These are phyloP conservation scores for Hucho hucho DNA, from an alignment of 2,113 vertebrate genomes.

Conservation along the genomic window DNA sequence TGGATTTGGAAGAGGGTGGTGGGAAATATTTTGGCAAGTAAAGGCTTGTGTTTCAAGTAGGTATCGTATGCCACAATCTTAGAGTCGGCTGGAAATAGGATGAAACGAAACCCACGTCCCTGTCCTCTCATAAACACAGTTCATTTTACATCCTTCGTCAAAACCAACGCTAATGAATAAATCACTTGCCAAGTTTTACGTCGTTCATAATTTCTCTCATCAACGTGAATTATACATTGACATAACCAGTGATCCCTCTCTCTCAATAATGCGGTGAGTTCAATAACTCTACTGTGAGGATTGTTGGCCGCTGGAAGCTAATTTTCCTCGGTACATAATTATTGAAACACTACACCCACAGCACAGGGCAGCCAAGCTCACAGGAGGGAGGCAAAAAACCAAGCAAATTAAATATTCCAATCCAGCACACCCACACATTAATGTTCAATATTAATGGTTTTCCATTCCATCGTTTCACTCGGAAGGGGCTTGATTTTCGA, in stretches of 20 bases:
- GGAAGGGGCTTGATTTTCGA: background rate
- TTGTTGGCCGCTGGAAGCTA: background rate
- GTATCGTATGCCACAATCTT: background rate
- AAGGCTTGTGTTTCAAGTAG: background rate
- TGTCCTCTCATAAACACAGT: background rate
- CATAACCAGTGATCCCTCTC: background rate
- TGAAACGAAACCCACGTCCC: background rate
- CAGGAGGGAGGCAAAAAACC: constrained; percentile 17
- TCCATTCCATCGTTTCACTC: background rate
- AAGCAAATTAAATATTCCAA: constrained; percentile 26
- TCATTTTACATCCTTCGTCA: background rate
- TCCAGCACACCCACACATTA: constrained; percentile 29
- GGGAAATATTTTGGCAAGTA: constrained; percentile 1
- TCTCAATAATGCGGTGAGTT: background rate
- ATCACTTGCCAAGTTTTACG: background rate
- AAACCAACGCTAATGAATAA: background rate
- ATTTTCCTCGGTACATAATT: constrained; percentile 21
- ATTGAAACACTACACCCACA: constrained; percentile 34
- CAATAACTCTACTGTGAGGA: background rate
- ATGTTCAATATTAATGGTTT: constrained; percentile 8
- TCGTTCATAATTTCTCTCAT: background rate
- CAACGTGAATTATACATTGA: background rate
- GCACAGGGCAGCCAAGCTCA: constrained; percentile 5
- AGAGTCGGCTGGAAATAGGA: background rate
- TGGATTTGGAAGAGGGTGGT: constrained; percentile 2